Conservation (phyloP, 2,888 invertebrate genomes). For the Drosophila prolongata region DNA sequence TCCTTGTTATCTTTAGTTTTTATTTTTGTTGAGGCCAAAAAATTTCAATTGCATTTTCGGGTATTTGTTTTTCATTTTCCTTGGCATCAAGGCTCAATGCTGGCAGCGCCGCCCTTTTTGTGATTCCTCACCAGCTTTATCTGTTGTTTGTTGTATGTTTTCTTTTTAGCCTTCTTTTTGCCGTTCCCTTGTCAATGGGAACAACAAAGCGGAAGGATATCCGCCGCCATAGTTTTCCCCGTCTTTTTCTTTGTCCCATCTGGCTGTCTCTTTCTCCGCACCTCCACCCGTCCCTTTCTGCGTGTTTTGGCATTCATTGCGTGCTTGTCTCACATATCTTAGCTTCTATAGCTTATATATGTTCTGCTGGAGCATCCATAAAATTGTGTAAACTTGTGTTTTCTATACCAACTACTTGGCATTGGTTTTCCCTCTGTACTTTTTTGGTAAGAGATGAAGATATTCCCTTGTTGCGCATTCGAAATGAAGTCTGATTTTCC, state of each 20-base stretch:
- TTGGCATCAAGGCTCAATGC: slow-evolving; percentile 57
- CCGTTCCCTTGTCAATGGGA: slow-evolving; percentile 50
- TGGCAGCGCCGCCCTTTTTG: slow-evolving; percentile 46
- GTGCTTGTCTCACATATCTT: slow-evolving; percentile 39
- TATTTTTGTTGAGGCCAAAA: slow-evolving; percentile 31
- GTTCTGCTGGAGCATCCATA: slow-evolving; percentile 26
- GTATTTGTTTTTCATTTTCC: slow-evolving; percentile 74
- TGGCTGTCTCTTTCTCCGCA: slow-evolving; percentile 4
- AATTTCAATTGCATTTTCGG: slow-evolving; percentile 69
- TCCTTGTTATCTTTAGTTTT: background rate
- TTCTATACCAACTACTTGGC: slow-evolving; percentile 27
- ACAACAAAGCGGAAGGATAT: slow-evolving; percentile 24
- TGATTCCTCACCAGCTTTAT: slow-evolving; percentile 21
- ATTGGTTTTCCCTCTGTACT: slow-evolving; percentile 5
- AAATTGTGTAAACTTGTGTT: slow-evolving; percentile 38
- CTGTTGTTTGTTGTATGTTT: slow-evolving; percentile 29
- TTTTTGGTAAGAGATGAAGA: background rate
- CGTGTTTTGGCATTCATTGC: slow-evolving; percentile 31
- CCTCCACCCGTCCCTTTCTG: slow-evolving; percentile 2
- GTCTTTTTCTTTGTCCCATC: slow-evolving; percentile 6
- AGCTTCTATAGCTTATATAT: slow-evolving; percentile 5
- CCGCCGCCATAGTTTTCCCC: slow-evolving; percentile 29
- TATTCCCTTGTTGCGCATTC: slow-evolving; percentile 44
- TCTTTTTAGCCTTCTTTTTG: slow-evolving; percentile 17
- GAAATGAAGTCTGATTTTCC: slow-evolving; percentile 29